Evolutionary conservation across 1,140 invertebrate species (phyloP), one percentile per base, ranked within the genome.

Genomic region (Piezodorus guildinii): DNA sequence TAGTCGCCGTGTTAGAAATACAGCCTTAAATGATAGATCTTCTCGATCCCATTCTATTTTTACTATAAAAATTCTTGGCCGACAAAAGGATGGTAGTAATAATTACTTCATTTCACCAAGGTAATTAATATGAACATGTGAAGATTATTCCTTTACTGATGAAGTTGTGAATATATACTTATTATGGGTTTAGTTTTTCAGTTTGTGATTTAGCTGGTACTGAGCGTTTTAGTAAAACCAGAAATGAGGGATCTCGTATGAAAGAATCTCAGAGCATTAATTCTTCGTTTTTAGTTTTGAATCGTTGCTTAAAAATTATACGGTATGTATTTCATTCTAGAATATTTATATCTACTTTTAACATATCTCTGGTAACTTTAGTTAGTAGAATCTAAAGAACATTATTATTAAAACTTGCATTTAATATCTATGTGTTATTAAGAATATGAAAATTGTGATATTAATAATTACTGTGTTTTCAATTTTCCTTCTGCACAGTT

Each of bases 41-140:
- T 45, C 34, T 46, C 60, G 23, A 19, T 45, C 44, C 34, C 60
- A 62, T 30, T n/a, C 44, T 34, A 60, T 39, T 25, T 60, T 44
- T 27, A 30, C 58, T 5, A 34, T 60, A 14, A 45, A n/a, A 60
- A n/a, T 21, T 19, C 17, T 44, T 21, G 27, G 44, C 16, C 34
- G 44, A 12, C 34, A 10, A 39, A 17, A 16, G n/a, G 16, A n/a
- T 8, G 43, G 16, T 44, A 19, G 15, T 46, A 15, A 19, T n/a
- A 46, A 15, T 12, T 46, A 4, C 45, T 46, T 46, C 17, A 15
- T 46, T 15, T 19, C 15, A 15, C 14, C 45, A 3, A 46, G 45
- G 45, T 46, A n/a, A 46, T 46, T 5, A 15, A 12, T 3, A 5
- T 46, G 17, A 19, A n/a, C 10, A 46, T 44, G 16, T 44, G 16